A percentile compares a stretch with the other conserved stretches of the same genome.
Evolutionary conservation across 2,113 vertebrate genomes (phyloP).

Genomic region (Myodes glareolus): DNA sequence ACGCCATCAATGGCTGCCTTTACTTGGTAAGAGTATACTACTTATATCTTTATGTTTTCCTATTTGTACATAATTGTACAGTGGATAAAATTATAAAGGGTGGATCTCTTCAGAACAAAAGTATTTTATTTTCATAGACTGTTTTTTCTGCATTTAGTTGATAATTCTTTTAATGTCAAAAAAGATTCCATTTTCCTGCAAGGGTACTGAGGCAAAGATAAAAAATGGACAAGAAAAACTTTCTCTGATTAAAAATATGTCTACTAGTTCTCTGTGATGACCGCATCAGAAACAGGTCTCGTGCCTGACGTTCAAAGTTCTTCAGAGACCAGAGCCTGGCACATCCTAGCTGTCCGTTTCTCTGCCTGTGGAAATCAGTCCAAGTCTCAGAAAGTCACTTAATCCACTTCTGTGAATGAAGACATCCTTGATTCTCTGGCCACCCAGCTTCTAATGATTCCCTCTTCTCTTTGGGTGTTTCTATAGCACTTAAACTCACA

Average conservation of each 20-base stretch:
- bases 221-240: neutral
- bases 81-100: neutral
- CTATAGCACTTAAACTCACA: neutral
- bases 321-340: neutral
- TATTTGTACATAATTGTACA: slow-evolving; percentile 14
- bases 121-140: slow-evolving; percentile 58
- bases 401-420: neutral
- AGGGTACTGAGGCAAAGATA: neutral
- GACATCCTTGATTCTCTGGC: neutral
- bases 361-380: neutral
- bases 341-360: neutral
- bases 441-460: neutral
- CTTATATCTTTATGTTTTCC: neutral
- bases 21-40: neutral
- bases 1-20: neutral
- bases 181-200: slow-evolving; percentile 36
- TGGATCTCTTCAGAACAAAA: slow-evolving; percentile 1
- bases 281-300: neutral
- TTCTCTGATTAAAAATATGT: neutral
- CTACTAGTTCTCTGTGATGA: neutral
- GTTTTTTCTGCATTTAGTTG: neutral
- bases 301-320: neutral
- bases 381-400: neutral
- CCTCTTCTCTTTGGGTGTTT: neutral
- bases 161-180: slow-evolving; percentile 23